Evolutionary conservation across 2,797 vertebrate genomes (phyloP), one percentile per base, ranked within the genome.

Genomic region (Microctenopoma stevenorrisi): DNA sequence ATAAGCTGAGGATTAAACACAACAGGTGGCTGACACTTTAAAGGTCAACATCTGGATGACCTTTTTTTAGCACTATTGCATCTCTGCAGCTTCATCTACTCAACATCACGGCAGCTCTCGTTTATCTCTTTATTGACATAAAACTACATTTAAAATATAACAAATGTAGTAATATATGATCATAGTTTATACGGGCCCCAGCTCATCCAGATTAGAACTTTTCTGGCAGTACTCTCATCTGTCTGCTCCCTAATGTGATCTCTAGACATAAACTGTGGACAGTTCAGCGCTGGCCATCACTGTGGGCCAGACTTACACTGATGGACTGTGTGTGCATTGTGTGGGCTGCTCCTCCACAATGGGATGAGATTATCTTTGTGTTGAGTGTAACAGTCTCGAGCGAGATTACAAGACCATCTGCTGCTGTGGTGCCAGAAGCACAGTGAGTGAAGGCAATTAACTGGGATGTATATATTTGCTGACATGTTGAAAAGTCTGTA

Each of bases 401-500:
- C 22, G 49, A 86, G 84, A 89, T 89, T 81, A 81, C 18, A 51
- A 22, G 35, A 77, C 83, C 85, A 86, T 85, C 86, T 90, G 85
- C 74, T 82, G 62, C 63, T 59, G 63, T 15, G 37, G 46, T 66
- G 52, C 81, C 74, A 72, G 69, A 59, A 74, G 70, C 71, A 30
- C 52, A 58, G 54, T 1, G 5, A 78, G 79, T 54, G 60, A 64
- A 80, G 79, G 72, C 58, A 85, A 88, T 88, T 85, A 86, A 4
- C 3, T 51, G 22, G 5, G 46, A 43, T 43, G 48, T 49, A n/a
- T 43, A 7, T 22, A 28, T 47, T 25, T 56, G 66, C n/a, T 52
- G 49, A 37, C 42, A 55, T 49, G 26, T 15, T 4, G 22, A 49
- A n/a, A n/a, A 8, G 35, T 13, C 14, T 2, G 25, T 61, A 18